Base-by-base conservation (phyloP, 1,140 invertebrate species). In the Lepidurus arcticus region DNA sequence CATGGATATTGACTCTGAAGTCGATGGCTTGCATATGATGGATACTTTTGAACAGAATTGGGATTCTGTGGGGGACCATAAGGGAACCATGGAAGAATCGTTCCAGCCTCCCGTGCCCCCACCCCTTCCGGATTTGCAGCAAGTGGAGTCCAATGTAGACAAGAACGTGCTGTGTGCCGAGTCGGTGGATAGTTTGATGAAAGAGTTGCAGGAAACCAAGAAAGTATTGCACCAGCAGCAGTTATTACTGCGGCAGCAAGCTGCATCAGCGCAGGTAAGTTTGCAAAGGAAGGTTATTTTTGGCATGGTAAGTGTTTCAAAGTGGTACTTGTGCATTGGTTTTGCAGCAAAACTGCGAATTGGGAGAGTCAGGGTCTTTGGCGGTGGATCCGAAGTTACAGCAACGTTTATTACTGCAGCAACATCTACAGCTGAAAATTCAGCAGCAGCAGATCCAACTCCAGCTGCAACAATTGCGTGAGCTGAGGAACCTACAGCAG, bases 401-500 rank as follows among this genome's bases (percentile, higher is more conserved):
- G 77, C 87, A 88, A 80, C 82, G 86, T 77, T 82, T 90, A 74
- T 87, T 90, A 16, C 87, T 91, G 1, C 89, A 91, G 79, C 91
- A 91, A 78, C 89, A 92, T 78, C 84, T 92, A 79, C 90, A 92
- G 80, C 89, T 90, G 53, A 91, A 90, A 81, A 89, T 89, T 81
- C 90, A 86, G 75, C 85, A 90, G 76, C 87, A 89, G 65, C 88
- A 90, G 74, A 82, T 85, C 13, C 84, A 85, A 79, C 79, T 81
- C 26, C 84, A 85, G 76, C 79, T 84, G 65, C 84, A 85, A 80
- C 83, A 84, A 78, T 81, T 85, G 21, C 83, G 53, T 6, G 53
- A 65, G 53, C n/a, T 65, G 16, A 21, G 84, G 75, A 77, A 81
- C 42, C 44, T 81, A 21, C 79, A 82, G 77, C 76, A 75, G 73